These are phyloP conservation scores for Meiosimyza decipiens DNA, from an alignment of 2,888 invertebrate genomes.

Conservation along the genomic window DNA sequence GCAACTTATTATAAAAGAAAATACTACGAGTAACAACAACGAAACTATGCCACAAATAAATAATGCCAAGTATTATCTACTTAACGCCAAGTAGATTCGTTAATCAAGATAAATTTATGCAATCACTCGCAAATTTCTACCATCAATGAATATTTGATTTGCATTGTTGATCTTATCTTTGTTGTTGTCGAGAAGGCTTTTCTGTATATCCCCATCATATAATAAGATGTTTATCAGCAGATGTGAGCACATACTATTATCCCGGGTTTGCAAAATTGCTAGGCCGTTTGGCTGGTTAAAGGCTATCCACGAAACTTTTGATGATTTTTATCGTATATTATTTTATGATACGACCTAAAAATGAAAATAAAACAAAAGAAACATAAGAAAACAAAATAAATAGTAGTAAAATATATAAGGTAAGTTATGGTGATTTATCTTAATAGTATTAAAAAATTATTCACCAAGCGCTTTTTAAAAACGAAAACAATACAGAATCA, in stretches of 20 bases:
- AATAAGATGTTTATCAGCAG: constrained; percentile 41
- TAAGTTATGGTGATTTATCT: no score
- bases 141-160: background rate
- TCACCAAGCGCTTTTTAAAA: no score
- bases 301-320: constrained; percentile 34
- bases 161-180: constrained; percentile 33
- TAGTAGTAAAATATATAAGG: background rate
- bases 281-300: constrained; percentile 30
- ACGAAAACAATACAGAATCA: no score
- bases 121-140: background rate
- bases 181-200: constrained; percentile 39
- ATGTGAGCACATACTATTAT: constrained; percentile 42
- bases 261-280: constrained; percentile 16
- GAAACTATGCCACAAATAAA: constrained; percentile 27
- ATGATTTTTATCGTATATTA: constrained; percentile 33
- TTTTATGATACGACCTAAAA: constrained; percentile 37
- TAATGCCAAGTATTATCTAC: constrained; percentile 29
- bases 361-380: constrained; percentile 19
- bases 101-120: constrained; percentile 38
- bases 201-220: constrained; percentile 40
- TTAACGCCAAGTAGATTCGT: constrained; percentile 37
- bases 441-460: no score
- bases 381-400: constrained; percentile 14
- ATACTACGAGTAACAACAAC: background rate
- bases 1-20: background rate